Evolutionary conservation across 2,888 invertebrate species (phyloP), one percentile per base, ranked within the genome.

Genomic region (Patella pellucida): DNA sequence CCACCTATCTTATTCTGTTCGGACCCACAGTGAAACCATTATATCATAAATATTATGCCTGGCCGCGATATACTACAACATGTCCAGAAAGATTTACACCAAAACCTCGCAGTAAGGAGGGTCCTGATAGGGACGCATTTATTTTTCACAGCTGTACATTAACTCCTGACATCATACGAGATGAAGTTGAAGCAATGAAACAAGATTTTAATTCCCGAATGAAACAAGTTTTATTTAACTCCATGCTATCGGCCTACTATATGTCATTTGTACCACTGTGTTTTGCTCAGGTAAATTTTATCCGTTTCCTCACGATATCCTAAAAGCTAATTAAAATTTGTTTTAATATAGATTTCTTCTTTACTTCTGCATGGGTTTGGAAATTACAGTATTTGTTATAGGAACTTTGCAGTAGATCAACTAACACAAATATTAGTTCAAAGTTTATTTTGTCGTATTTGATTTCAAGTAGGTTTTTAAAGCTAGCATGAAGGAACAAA

Each of bases 181-280:
- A 94, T 2, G 99, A 99, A 91, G 96, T 97, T 62, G 95, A 96
- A 79, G 92, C 93, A 67, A 91, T 99, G 11, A 94, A 95, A 81
- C 94, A 94, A 52, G 98, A 98, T 91, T 97, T 98, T 88, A 97
- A 97, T 89, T 93, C 94, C 81, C 93, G 98, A 56, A 93, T 98
- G 87, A 97, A 97, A 91, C 96, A 96, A 91, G 95, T 97, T 76
- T 92, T 98, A 2, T 96, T 95, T 89, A 94, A 95, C 82, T 95
- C 97, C 0, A 93, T 97, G 68, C 91, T 96, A 9, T 95, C 95
- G 84, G 95, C 96, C 0, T 97, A 97, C 89, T 97, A 96, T 90
- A 94, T 96, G 68, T 95, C 96, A 76, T 95, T 97, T 88, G 94
- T 97, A 76, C 97, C 97, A 0, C 95, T 96, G 87, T 95, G 95